Evolutionary conservation across 2,888 invertebrate genomes (phyloP), one percentile per base, ranked within the genome.

Genomic region (Hyposoter didymator): DNA sequence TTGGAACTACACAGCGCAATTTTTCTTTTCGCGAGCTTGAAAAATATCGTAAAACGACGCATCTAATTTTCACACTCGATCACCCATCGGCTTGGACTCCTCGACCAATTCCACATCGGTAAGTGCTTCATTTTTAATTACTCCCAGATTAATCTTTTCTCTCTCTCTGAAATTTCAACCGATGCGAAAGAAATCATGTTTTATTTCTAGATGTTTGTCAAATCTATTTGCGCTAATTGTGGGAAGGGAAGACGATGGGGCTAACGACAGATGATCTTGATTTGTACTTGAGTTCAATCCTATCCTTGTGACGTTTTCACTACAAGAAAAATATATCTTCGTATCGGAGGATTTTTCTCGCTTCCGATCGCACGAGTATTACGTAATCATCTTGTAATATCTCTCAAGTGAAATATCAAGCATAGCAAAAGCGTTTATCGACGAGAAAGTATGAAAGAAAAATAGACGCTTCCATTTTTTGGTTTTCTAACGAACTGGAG

Each of bases 301-400:
- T 75, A 85, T 84, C 66, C 80, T 69, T 47, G 72, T 28, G 55
- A 39, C 59, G 45, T 43, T 80, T 70, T 78, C 67, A 28, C 84
- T 84, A 87, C 84, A 86, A 83, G 70, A 87, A 88, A 88, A 87
- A 88, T 87, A 85, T 87, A 87, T 78, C 75, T 82, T 80, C 64
- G 79, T 70, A 88, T 64, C 72, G 72, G 59, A 76, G 55, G 64
- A 72, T 0, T 39, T 78, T 78, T 72, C 43, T 75, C 74, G 35
- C 35, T 72, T 47, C 35, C 72, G 28, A 64, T 49, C 14, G 14
- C 17, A 64, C 14, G 70, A 70, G 55, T 55, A n/a, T 78, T 32
- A 32, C 32, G 10, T 47, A 52, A 72, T 47, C 12, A 1, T n/a
- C 49, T 8, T 19, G 55, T 39, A 73, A 39, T 43, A 59, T 73